These are phyloP conservation scores for Melanogrammus aeglefinus DNA, from an alignment of 2,797 vertebrate genomes.

Conservation along the genomic window DNA sequence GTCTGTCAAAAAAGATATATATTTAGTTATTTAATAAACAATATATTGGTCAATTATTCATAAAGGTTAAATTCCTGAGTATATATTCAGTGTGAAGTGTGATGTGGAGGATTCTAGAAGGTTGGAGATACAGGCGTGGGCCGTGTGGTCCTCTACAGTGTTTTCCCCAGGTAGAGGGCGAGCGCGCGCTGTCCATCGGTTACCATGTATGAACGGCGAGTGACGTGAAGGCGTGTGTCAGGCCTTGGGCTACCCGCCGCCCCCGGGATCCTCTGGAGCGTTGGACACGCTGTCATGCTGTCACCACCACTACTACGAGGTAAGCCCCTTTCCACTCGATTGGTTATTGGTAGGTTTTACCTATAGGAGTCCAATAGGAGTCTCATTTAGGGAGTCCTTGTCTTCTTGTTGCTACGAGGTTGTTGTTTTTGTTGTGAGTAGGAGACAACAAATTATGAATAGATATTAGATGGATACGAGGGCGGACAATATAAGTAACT, in stretches of 20 bases:
- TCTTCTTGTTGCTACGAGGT: not conserved
- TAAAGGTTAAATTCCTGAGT: too few species aligned
- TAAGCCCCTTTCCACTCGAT: constrained; percentile 63
- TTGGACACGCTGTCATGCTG: constrained; percentile 72
- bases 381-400: not conserved
- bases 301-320: constrained; percentile 82
- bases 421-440: not conserved
- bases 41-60: too few species aligned
- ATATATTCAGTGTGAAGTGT: too few species aligned
- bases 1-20: too few species aligned
- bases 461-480: too few species aligned
- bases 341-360: not conserved
- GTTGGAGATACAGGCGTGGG: not conserved
- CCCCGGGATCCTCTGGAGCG: constrained; percentile 86
- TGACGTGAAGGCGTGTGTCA: constrained; percentile 78
- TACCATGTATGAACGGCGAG: constrained; percentile 84
- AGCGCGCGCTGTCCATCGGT: constrained; percentile 78
- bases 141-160: constrained; percentile 65
- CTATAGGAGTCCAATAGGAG: not conserved
- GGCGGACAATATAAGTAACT: too few species aligned
- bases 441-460: not conserved
- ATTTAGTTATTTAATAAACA: too few species aligned
- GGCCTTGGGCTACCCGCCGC: constrained; percentile 81
- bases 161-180: constrained; percentile 82
- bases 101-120: not conserved